Conservation (phyloP, 2,113 vertebrate species). For the Campylomormyrus numenius region DNA sequence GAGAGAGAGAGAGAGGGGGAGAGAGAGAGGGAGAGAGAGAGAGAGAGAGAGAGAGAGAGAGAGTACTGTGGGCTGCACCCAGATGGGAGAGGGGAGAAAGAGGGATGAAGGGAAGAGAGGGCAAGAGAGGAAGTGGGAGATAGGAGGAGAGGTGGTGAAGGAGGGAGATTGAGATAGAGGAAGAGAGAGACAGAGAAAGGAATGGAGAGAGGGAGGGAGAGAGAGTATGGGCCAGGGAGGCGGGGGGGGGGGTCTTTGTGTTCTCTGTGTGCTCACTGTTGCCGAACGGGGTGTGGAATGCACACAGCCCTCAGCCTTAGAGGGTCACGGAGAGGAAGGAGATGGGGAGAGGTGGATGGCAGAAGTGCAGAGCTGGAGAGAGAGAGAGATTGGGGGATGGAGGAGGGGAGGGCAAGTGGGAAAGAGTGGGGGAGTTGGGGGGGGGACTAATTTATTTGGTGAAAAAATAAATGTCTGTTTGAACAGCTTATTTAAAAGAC, state of each 20-base stretch:
- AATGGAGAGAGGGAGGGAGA: not conserved
- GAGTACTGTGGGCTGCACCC: not conserved
- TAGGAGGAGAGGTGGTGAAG: not conserved
- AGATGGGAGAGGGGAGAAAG: not conserved
- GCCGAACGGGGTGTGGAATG: constrained; percentile 64
- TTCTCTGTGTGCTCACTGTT: constrained; percentile 46
- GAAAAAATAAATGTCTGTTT: constrained; percentile 38
- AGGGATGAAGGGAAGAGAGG: not conserved
- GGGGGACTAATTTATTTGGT: not conserved
- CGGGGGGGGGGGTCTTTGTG: constrained; percentile 53
- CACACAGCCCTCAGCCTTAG: constrained; percentile 45
- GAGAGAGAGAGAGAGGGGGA: not conserved
- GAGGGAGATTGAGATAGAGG: not conserved
- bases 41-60: not conserved
- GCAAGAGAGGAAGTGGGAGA: not conserved
- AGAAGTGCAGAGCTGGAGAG: not conserved
- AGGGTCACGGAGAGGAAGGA: constrained; percentile 39
- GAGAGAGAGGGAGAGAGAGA: not conserved
- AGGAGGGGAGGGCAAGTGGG: not conserved
- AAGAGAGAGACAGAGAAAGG: not conserved
- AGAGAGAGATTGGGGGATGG: not conserved
- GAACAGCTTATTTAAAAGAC: constrained; percentile 50
- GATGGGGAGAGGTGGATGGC: not conserved
- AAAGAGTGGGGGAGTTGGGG: not conserved
- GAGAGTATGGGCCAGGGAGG: constrained; percentile 54